Evolutionary conservation across 2,797 vertebrate genomes (phyloP).

Genomic region (Cyclopterus lumpus): DNA sequence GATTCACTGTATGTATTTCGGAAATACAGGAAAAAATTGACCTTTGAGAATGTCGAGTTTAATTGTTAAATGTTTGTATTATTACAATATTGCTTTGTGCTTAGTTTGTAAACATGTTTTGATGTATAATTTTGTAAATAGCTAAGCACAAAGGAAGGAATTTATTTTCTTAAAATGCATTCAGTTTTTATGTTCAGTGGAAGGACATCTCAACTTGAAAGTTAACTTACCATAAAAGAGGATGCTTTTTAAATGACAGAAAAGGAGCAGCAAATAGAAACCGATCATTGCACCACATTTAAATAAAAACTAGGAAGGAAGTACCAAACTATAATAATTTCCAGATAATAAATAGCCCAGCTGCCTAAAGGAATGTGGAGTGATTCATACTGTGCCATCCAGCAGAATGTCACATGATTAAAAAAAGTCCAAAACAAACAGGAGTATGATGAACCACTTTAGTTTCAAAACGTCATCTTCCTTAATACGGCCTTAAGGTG

Average conservation of each 20-base stretch:
- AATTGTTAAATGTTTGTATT: constrained; percentile 20
- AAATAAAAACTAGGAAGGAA: constrained; percentile 11
- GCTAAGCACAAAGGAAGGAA: neutral
- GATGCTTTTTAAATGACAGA: constrained; percentile 25
- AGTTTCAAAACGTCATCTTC: constrained; percentile 25
- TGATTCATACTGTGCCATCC: constrained; percentile 38
- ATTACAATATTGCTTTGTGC: constrained; percentile 4
- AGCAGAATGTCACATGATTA: constrained; percentile 19
- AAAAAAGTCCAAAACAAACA: constrained; percentile 33
- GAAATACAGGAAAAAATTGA: constrained; percentile 38
- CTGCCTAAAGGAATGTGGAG: constrained; percentile 10
- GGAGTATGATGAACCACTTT: constrained; percentile 19
- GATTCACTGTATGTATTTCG: constrained; percentile 9
- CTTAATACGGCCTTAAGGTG: neutral
- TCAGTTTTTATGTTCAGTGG: constrained; percentile 14
- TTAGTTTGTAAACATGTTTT: constrained; percentile 24
- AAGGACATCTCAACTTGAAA: constrained; percentile 30
- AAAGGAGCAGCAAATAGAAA: constrained; percentile 21
- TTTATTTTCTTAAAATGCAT: constrained; percentile 13
- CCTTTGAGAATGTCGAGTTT: constrained; percentile 42
- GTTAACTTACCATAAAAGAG: constrained; percentile 6
- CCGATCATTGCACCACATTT: constrained; percentile 3
- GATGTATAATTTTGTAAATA: constrained; percentile 16
- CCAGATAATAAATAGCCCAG: constrained; percentile 33
- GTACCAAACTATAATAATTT: constrained; percentile 12